phyloP scores from a whole-genome alignment of 2,113 vertebrate genomes.

The Ceratotherium simum region DNA sequence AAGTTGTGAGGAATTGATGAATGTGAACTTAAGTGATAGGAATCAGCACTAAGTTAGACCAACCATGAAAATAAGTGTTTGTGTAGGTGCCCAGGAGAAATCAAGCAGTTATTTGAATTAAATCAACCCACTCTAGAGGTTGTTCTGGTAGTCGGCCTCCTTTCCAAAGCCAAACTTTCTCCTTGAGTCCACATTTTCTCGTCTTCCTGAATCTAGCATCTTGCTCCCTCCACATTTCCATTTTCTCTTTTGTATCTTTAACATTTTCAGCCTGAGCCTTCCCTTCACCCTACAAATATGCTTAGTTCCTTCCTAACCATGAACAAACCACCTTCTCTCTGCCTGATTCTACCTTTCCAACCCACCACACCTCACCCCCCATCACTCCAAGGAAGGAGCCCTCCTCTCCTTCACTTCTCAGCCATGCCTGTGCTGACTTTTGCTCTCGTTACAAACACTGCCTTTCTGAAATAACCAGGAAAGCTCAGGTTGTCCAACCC shows the following conservation, averaged over 20 bases:
- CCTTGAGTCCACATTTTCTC: not conserved
- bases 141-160: not conserved
- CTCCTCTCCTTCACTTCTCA: not conserved
- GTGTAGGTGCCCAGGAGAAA: not conserved
- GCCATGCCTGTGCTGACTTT: not conserved
- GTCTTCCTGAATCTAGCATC: not conserved
- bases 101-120: not conserved
- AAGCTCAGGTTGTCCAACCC: not conserved
- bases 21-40: not conserved
- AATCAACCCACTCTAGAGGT: not conserved
- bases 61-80: conserved; percentile 6
- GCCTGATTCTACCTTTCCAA: not conserved
- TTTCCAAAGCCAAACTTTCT: not conserved
- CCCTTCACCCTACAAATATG: not conserved
- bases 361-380: not conserved
- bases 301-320: not conserved
- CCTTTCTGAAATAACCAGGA: not conserved
- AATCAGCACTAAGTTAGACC: not conserved
- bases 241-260: not conserved
- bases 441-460: not conserved
- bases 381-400: not conserved
- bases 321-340: not conserved
- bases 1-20: conserved; percentile 12
- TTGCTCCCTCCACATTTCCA: not conserved
- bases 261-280: not conserved